Percentiles rank a stretch among this genome's conserved stretches.
Conservation (phyloP, 35 echinoderm and acorn worm species). For the Patiria miniata region DNA sequence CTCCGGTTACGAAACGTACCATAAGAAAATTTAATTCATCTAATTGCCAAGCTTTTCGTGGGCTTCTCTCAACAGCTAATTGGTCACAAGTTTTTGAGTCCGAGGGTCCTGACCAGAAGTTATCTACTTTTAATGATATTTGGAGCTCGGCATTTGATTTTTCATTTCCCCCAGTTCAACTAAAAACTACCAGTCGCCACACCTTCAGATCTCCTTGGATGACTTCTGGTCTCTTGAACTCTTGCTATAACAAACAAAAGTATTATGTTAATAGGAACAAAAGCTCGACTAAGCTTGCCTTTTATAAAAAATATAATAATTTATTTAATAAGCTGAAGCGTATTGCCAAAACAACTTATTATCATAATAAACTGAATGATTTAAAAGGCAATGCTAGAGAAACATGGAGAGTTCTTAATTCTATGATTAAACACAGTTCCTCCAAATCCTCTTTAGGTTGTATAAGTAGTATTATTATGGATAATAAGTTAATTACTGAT, state of each 20-base stretch:
- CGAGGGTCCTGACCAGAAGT: not conserved
- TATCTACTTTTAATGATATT: not conserved
- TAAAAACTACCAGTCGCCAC: not conserved
- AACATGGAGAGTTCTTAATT: not conserved
- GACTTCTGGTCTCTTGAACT: constrained; percentile 2
- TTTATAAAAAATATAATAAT: too few species aligned
- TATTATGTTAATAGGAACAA: too few species aligned
- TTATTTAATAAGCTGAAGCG: too few species aligned
- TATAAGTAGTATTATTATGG: too few species aligned
- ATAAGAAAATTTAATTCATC: not conserved
- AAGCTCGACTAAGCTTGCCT: too few species aligned
- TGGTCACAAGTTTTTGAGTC: not conserved
- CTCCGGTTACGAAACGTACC: not conserved
- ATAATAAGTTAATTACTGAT: not conserved
- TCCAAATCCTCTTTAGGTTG: too few species aligned
- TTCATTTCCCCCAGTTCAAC: not conserved
- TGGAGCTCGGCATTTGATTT: not conserved
- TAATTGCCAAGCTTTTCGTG: not conserved
- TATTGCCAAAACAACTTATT: too few species aligned
- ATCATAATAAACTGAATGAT: too few species aligned
- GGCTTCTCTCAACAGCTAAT: not conserved
- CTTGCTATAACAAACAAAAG: not conserved
- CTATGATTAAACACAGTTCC: too few species aligned
- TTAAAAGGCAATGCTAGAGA: too few species aligned
- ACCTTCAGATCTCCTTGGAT: not conserved